These are phyloP conservation scores for Drosophila tristis DNA, from an alignment of 1,140 invertebrate species.

Conservation along the genomic window DNA sequence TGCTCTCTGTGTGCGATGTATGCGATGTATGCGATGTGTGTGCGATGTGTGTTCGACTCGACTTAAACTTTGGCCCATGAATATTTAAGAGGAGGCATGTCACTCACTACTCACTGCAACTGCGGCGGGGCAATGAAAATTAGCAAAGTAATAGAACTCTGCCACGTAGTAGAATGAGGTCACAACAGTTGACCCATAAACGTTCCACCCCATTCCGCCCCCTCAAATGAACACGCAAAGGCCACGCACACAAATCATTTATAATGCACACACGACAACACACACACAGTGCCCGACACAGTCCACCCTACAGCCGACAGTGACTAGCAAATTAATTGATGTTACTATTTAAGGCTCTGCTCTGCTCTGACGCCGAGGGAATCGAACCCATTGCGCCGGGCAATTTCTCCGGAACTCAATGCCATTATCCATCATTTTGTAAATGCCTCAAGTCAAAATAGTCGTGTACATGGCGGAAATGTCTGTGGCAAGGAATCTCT, in stretches of 20 bases:
- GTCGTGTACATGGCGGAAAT: conserved; percentile 63
- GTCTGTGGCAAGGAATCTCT: conserved; percentile 43
- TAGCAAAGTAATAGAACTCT: conserved; percentile 45
- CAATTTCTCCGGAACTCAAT: conserved; percentile 71
- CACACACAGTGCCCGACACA: neutral
- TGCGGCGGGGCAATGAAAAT: conserved; percentile 71
- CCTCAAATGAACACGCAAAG: conserved; percentile 44
- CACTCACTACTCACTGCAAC: conserved; percentile 50
- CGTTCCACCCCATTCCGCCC: conserved; percentile 27
- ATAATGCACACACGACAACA: conserved; percentile 75
- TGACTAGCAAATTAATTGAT: conserved; percentile 80
- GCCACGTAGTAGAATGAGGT: conserved; percentile 55
- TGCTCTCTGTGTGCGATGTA: neutral
- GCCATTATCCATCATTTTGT: conserved; percentile 78
- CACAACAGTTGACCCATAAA: conserved; percentile 76
- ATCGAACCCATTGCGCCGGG: conserved; percentile 18
- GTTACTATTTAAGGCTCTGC: conserved; percentile 63
- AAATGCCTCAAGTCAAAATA: conserved; percentile 73
- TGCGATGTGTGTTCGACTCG: conserved; percentile 32
- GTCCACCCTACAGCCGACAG: conserved; percentile 51
- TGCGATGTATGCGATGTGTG: no score
- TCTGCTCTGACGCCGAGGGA: conserved; percentile 1
- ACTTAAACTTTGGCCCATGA: conserved; percentile 58
- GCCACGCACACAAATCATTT: conserved; percentile 71
- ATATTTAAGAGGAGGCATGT: conserved; percentile 56